Evolutionary conservation across 1,140 invertebrate species (phyloP).

Genomic region (Trichonephila inaurata): DNA sequence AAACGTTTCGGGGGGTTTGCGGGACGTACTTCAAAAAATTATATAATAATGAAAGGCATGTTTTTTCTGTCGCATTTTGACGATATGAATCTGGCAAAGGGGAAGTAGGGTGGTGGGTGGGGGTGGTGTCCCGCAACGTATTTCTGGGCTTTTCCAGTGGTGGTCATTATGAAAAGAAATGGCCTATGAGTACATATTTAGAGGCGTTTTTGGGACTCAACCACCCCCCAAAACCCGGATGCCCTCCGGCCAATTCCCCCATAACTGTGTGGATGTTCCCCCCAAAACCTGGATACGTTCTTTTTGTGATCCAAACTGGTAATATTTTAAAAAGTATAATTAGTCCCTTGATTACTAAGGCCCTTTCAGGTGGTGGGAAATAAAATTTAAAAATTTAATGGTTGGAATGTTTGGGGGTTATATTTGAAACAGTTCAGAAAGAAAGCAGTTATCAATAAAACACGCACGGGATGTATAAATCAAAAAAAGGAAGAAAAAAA

Average conservation of each 20-base stretch:
- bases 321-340: slow-evolving; percentile 30
- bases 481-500: not conserved
- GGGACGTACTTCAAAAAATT: slow-evolving; percentile 42
- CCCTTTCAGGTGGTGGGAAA: not conserved
- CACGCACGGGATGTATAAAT: not conserved
- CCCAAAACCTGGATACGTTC: not conserved
- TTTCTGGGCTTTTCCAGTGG: slow-evolving; percentile 53
- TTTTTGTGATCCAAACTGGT: not conserved
- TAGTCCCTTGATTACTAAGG: not conserved
- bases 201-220: slow-evolving; percentile 42
- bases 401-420: not conserved
- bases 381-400: not conserved
- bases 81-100: slow-evolving; percentile 32
- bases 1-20: slow-evolving; percentile 52
- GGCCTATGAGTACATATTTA: slow-evolving; percentile 48
- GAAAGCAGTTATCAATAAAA: not conserved
- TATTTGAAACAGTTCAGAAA: not conserved
- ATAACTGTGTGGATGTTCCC: slow-evolving; percentile 27
- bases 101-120: not conserved
- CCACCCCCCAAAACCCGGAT: slow-evolving; percentile 25
- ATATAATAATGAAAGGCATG: slow-evolving; percentile 46
- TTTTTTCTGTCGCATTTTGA: slow-evolving; percentile 51
- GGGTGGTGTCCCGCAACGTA: slow-evolving; percentile 12
- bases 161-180: slow-evolving; percentile 61
- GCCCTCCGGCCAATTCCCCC: not conserved